Conservation (phyloP, 2,888 invertebrate species). For the Lasius fuliginosus region DNA sequence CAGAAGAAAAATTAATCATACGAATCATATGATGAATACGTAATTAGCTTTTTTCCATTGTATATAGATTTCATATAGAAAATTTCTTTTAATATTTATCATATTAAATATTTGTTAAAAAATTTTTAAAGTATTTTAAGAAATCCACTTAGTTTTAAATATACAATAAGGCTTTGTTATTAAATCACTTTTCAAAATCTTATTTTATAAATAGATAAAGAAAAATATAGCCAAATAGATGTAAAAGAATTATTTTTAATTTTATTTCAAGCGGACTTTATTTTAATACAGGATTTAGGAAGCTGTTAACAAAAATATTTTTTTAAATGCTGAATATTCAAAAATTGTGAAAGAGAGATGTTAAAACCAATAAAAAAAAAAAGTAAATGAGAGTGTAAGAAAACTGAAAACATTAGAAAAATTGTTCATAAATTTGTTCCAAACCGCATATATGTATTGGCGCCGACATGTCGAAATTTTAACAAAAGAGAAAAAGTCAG, state of each 20-base stretch:
- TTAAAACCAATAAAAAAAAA: too few species aligned
- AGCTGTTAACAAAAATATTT: too few species aligned
- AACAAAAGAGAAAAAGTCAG: not conserved
- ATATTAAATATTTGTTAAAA: not conserved
- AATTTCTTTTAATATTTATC: not conserved
- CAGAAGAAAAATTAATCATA: not conserved
- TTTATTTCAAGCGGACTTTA: too few species aligned
- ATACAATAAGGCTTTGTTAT: not conserved
- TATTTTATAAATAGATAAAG: not conserved
- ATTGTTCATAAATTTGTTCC: not conserved
- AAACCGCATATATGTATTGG: not conserved
- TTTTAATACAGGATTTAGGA: too few species aligned
- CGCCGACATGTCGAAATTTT: not conserved
- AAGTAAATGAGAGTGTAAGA: too few species aligned
- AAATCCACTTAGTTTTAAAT: not conserved
- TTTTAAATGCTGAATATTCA: too few species aligned
- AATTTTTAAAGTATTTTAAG: not conserved
- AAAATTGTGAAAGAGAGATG: too few species aligned
- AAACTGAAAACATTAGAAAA: not conserved
- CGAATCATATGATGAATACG: not conserved
- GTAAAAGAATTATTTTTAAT: too few species aligned
- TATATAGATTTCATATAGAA: not conserved
- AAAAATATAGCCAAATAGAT: too few species aligned
- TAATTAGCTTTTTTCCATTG: not conserved
- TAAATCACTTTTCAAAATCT: constrained; percentile 7